phyloP scores from a whole-genome alignment of 2,113 vertebrate genomes.

The Chunga burmeisteri region DNA sequence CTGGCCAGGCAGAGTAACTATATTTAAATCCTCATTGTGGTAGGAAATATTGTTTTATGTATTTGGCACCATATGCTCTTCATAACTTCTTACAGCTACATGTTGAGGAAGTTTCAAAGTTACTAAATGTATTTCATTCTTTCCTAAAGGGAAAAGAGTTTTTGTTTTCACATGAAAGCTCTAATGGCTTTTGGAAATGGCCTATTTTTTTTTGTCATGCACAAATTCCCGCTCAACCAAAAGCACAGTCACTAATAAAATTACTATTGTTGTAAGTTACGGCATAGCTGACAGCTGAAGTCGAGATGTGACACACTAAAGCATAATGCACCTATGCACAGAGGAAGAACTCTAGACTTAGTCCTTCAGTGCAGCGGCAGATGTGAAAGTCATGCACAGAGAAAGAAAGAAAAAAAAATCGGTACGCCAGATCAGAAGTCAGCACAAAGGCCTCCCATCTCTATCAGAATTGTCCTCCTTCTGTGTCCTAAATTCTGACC shows the following conservation, averaged over 20 bases:
- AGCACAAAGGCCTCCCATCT: neutral
- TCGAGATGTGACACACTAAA: neutral
- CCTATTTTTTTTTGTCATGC: neutral
- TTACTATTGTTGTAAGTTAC: neutral
- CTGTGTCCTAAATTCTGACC: neutral
- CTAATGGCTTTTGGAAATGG: constrained; percentile 29
- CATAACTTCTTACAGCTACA: constrained; percentile 45
- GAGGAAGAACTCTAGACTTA: neutral
- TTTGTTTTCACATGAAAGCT: constrained; percentile 14
- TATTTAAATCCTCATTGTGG: constrained; percentile 46
- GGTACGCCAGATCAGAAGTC: neutral
- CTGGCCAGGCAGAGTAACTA: constrained; percentile 25
- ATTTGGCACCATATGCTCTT: constrained; percentile 38
- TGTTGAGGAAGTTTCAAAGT: constrained; percentile 40
- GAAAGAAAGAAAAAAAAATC: neutral
- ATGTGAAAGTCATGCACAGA: neutral
- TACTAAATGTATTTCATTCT: constrained; percentile 34
- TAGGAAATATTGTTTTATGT: constrained; percentile 60
- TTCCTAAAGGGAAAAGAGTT: constrained; percentile 28
- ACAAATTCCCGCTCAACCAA: neutral
- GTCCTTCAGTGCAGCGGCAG: neutral
- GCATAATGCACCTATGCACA: neutral
- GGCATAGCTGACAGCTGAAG: constrained; percentile 15
- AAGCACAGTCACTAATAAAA: constrained; percentile 31
- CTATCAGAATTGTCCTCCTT: neutral